Evolutionary conservation across 2,113 vertebrate genomes (phyloP), one percentile per base, ranked within the genome.

Genomic region (Thalassoma bifasciatum): DNA sequence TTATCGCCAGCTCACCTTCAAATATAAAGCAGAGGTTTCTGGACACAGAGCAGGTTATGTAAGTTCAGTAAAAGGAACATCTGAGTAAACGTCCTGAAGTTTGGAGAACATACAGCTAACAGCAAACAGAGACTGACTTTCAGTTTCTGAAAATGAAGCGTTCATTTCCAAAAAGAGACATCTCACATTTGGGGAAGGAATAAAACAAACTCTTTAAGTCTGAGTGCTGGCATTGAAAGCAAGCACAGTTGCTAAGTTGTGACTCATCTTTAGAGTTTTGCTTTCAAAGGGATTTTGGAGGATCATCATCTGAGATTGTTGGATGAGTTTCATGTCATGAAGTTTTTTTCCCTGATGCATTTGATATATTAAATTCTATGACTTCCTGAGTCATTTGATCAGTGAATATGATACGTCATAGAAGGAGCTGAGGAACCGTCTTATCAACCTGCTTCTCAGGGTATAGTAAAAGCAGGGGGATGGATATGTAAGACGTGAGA

Each of bases 211-310:
- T 37, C 11, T 26, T 61, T 72, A 26, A 66, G 49, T 62, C 49
- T 56, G 46, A 75, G 47, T 19, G 52, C 72, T 81, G 81, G 65
- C 65, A 64, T 1, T n/a, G 60, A 70, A 73, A 56, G 66, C 42
- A 24, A 59, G 72, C 78, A 75, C 66, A 84, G 75, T 60, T 77
- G 76, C 70, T 81, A 26, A 63, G 67, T 66, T 80, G 13, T 73
- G 49, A 81, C 63, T 86, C 83, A 76, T 81, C 67, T 67, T 66
- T 62, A 75, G 85, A 74, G 62, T 81, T 83, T 64, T 62, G 72
- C 56, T 73, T 70, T 79, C 19, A 60, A 54, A 81, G 36, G 63
- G 76, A 71, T 85, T 83, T 74, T 49, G 22, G 72, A 84, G 69
- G 69, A 82, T 82, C 72, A 69, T 75, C 69, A 52, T 87, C 68